Percentiles rank a stretch among this genome's conserved stretches.
Evolutionary conservation across 2,797 vertebrate genomes (phyloP).

Genomic region (Pipistrellus pygmaeus): DNA sequence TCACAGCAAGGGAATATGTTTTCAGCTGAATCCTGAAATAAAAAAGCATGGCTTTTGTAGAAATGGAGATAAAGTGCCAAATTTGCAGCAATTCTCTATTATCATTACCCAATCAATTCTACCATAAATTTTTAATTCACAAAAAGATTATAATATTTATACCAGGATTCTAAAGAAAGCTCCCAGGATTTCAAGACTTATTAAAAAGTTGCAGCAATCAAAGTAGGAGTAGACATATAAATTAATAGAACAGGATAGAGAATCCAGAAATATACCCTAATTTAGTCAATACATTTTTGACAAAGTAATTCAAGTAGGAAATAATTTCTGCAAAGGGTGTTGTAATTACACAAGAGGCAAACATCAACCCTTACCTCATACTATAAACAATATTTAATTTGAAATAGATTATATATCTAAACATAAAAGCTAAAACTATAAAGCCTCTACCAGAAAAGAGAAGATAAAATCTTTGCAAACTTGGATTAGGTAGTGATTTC

Average conservation of each 20-base stretch:
- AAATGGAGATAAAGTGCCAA: too few relatives aligned
- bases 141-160: not conserved
- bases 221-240: not conserved
- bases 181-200: not conserved
- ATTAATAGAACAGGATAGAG: not conserved
- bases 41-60: not conserved
- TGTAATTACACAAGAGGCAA: not conserved
- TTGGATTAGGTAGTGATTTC: not conserved
- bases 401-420: not conserved
- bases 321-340: not conserved
- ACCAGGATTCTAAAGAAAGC: not conserved
- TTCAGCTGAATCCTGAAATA: not conserved
- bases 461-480: not conserved
- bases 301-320: not conserved
- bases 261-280: not conserved
- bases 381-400: not conserved
- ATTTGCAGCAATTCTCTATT: not conserved
- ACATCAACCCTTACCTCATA: not conserved
- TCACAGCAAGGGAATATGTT: not conserved
- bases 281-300: not conserved
- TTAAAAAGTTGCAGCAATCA: not conserved
- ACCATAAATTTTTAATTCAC: conserved; percentile 11
- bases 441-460: not conserved
- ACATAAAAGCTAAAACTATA: not conserved
- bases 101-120: not conserved